Base-by-base conservation (phyloP, 2,113 vertebrate species). In the Atlantisia rogersi region DNA sequence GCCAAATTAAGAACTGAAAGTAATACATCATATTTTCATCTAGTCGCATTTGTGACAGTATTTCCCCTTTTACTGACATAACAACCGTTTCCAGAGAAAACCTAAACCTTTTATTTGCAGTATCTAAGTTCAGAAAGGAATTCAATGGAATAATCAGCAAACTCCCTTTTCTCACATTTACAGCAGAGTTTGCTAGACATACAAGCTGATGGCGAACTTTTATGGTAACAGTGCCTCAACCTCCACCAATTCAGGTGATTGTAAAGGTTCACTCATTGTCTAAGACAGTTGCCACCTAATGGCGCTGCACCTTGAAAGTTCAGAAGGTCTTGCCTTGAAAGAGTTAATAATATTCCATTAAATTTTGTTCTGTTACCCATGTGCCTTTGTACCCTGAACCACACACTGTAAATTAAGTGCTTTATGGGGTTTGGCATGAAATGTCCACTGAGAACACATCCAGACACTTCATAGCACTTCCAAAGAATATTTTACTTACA, bases 11-110 rank as follows among this genome's bases (percentile, higher is more conserved):
- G 48, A 63, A 94, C 32, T 70, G 71, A 82, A 91, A 88, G 37
- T n/a, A 86, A 89, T 60, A 91, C 8, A 46, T 40, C 55, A 16
- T 67, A 20, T 91, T 92, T 82, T 95, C 74, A 88, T 82, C 31
- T 48, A 21, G 48, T n/a, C 62, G 40, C 76, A 93, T 71, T 78
- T 86, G 32, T 59, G 29, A 15, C 70, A 81, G 39, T 82, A 92
- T 86, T 95, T 94, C 48, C 80, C 58, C 64, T 96, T 80, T 82
- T 93, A 76, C 55, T 77, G 67, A 92, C 32, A 86, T n/a, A 37
- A 86, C 90, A 78, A 87, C 81, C 65, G 97, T 96, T 93, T 95
- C 80, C 44, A 79, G 42, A 90, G 62, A 40, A 94, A 88, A 71
- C 13, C 81, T 55, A 91, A 79, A 86, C 53, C 15, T 46, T 86